Conservation (phyloP, 2,888 invertebrate genomes). For the Athrips mouffetella region DNA sequence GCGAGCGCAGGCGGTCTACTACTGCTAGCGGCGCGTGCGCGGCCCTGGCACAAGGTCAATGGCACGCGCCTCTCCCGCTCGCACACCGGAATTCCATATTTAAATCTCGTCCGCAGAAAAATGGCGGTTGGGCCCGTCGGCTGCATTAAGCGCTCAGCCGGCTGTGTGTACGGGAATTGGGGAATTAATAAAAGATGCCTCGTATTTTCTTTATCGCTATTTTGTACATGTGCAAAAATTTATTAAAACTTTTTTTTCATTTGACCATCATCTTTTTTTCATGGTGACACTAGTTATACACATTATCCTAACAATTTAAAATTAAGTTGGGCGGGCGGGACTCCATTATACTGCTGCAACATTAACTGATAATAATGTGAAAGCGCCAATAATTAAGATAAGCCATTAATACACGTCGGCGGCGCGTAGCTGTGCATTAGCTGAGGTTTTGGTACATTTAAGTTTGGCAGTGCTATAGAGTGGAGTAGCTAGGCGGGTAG, state of each 20-base stretch:
- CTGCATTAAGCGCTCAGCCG: conserved; percentile 63
- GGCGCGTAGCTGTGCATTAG: conserved; percentile 41
- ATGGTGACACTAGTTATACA: too few relatives aligned
- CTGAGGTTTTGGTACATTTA: conserved; percentile 38
- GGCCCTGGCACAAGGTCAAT: conserved; percentile 75
- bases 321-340: conserved; percentile 23
- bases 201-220: conserved; percentile 58
- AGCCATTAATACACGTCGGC: conserved; percentile 32
- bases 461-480: conserved; percentile 41
- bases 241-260: conserved; percentile 48
- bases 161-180: conserved; percentile 70
- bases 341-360: conserved; percentile 34
- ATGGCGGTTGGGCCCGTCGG: conserved; percentile 68
- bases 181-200: conserved; percentile 76
- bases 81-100: conserved; percentile 79
- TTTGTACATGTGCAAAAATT: conserved; percentile 47
- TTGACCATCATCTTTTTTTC: too few relatives aligned
- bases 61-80: conserved; percentile 76
- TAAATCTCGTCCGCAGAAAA: conserved; percentile 79
- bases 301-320: conserved; percentile 42
- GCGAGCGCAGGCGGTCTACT: conserved; percentile 38
- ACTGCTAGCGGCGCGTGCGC: conserved; percentile 62
- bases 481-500: conserved; percentile 17
- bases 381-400: conserved; percentile 29
- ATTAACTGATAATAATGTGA: conserved; percentile 24